Percentiles rank a stretch among this genome's conserved stretches.
Conservation (phyloP, 2,797 vertebrate species). For the Basileuterus tristriatus region DNA sequence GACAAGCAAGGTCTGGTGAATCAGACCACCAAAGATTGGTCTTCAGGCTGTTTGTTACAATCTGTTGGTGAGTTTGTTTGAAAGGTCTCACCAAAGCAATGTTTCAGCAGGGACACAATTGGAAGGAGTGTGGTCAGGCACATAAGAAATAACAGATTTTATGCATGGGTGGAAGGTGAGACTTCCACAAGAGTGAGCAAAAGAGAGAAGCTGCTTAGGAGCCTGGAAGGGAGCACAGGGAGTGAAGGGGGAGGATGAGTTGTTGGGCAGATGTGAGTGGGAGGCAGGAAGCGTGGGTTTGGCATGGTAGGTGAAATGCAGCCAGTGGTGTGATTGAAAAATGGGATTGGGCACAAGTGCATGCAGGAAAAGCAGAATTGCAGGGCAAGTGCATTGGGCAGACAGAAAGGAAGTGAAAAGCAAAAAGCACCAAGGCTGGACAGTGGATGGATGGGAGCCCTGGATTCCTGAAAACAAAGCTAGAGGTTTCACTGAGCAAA, state of each 20-base stretch:
- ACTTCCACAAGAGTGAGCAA: neutral
- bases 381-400: neutral
- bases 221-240: neutral
- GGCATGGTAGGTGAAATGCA: neutral
- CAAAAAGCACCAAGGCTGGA: neutral
- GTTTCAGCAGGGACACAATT: neutral
- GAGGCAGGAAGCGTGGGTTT: neutral
- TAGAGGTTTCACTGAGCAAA: neutral
- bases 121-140: neutral
- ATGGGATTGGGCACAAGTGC: neutral
- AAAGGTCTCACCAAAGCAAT: neutral
- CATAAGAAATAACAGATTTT: neutral
- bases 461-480: neutral
- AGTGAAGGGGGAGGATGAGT: neutral
- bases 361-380: neutral
- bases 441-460: neutral
- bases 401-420: neutral
- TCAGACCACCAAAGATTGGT: neutral
- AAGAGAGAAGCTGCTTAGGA: neutral
- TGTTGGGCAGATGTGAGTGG: neutral
- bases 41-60: neutral
- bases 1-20: neutral
- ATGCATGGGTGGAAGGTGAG: neutral
- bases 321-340: neutral
- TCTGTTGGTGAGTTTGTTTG: neutral